A percentile compares a stretch with the other conserved stretches of the same genome.
Conservation (phyloP, 2,888 invertebrate genomes). For the Seira ritae region DNA sequence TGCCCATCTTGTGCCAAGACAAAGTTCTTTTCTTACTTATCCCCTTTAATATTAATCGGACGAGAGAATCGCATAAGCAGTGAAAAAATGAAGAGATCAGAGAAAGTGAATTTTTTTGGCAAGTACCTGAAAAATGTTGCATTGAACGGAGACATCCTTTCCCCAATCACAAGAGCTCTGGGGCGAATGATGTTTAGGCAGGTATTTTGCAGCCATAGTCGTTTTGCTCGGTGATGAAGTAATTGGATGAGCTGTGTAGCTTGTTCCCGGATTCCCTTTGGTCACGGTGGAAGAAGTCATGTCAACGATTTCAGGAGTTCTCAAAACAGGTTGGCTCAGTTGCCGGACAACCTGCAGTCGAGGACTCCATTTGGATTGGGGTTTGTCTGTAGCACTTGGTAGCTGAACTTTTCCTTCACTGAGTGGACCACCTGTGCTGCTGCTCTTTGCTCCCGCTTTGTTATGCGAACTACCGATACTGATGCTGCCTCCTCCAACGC, state of each 20-base stretch:
- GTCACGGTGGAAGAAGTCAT: constrained; percentile 12
- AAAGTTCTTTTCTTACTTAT: not conserved
- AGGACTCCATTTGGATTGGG: constrained; percentile 48
- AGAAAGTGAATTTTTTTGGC: not conserved
- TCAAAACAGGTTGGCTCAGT: constrained; percentile 55
- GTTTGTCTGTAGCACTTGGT: constrained; percentile 19
- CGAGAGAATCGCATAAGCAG: not conserved
- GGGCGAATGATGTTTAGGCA: constrained; percentile 58
- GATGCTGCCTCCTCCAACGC: not conserved
- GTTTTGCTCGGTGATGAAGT: constrained; percentile 26
- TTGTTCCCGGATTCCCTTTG: not conserved
- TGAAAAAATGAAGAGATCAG: constrained; percentile 10
- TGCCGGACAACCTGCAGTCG: constrained; percentile 55
- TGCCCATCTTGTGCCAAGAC: not conserved
- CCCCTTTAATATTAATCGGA: not conserved
- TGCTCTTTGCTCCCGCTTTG: not conserved
- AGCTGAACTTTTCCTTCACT: not conserved
- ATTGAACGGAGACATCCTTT: constrained; percentile 64
- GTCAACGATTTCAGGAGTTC: constrained; percentile 56
- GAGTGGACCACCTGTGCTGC: not conserved
- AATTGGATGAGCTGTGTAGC: not conserved
- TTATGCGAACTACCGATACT: not conserved
- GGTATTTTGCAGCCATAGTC: constrained; percentile 22
- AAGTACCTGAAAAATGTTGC: constrained; percentile 64
- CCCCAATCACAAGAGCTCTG: constrained; percentile 58